These are phyloP conservation scores for Paramacrobiotus metropolitanus DNA, from an alignment of 1,140 invertebrate genomes.

Conservation along the genomic window DNA sequence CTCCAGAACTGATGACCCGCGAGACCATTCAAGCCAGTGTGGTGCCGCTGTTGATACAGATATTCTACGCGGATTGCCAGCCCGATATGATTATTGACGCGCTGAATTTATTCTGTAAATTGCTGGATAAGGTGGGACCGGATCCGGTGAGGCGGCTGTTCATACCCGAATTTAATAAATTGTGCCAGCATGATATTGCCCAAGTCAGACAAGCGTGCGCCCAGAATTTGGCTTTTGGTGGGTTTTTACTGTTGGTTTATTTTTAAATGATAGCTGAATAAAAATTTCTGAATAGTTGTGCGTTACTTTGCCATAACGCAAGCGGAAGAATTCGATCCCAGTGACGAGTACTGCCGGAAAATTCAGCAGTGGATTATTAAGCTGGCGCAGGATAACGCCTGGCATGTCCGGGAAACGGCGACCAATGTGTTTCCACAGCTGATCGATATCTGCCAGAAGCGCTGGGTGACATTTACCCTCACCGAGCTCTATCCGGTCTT, in stretches of 20 bases:
- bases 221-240: background rate
- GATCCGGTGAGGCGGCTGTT: background rate
- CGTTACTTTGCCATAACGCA: background rate
- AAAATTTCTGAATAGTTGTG: too few species aligned
- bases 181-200: background rate
- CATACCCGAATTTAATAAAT: background rate
- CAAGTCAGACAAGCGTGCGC: background rate
- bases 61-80: background rate
- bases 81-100: background rate
- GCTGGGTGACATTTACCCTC: background rate
- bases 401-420: slow-evolving; percentile 1
- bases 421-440: background rate
- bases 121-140: slow-evolving; percentile 1
- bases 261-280: too few species aligned
- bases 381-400: background rate
- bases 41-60: background rate
- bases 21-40: background rate
- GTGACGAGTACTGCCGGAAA: background rate
- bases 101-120: background rate
- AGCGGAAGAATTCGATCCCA: background rate
- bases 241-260: too few species aligned
- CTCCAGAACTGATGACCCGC: slow-evolving; percentile 1
- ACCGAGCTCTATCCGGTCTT: background rate
- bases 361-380: background rate
- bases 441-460: background rate